Base-by-base conservation (phyloP, 2,113 vertebrate genomes). In the Tupaia tana region DNA sequence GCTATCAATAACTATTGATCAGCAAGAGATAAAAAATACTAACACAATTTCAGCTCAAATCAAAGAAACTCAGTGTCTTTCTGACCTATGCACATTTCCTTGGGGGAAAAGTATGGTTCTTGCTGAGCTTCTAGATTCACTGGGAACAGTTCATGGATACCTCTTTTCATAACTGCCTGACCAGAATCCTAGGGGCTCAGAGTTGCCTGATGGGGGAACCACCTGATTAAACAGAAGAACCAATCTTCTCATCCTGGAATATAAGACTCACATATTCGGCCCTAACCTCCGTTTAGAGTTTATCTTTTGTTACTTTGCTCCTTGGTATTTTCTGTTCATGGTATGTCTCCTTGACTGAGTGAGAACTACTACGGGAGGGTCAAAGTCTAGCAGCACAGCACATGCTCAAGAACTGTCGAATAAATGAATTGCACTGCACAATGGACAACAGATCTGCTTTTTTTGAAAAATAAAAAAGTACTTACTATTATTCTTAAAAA, bases 31-130 rank as follows among this genome's bases (percentile, higher is more conserved):
- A 27, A 85, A 56, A 86, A 64, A n/a, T 83, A 19, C 58, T 58
- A 58, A 90, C 43, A 61, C 67, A 67, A 52, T 88, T 84, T 80
- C 27, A 79, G 58, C 78, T 71, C 43, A 83, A 91, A 87, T 82
- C 63, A 77, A 91, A 87, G 83, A 81, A 85, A 77, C n/a, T 59
- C 22, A 2, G 10, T 27, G 22, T 66, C 59, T 54, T 59, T 56
- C 27, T 2, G 14, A 63, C 22, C 25, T 88, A 52, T 31, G 75
- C 43, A 83, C 16, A 59, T n/a, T 84, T 52, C 31, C 43, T 16
- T 70, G n/a, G 64, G 11, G 31, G 31, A 59, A 86, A 74, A 67
- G n/a, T 69, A 29, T 27, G 27, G 22, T 19, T 90, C 29, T 78
- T 69, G 74, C 6, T 58, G 66, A 91, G 71, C 56, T 78, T 93